These are phyloP conservation scores for Acropora yongei DNA, from an alignment of 64 coral and sea anemone species.

Conservation along the genomic window DNA sequence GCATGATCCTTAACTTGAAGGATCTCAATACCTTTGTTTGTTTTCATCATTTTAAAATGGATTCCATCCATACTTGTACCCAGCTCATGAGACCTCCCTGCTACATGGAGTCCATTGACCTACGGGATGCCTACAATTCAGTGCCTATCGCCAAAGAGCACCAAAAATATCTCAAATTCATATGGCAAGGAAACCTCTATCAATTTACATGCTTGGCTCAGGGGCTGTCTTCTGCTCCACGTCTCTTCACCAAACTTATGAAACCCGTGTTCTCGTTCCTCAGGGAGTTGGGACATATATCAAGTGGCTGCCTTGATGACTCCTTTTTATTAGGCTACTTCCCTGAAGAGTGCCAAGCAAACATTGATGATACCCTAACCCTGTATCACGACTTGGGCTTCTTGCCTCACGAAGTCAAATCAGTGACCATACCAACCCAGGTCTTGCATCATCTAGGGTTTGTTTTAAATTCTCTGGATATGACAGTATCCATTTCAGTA, in stretches of 20 bases:
- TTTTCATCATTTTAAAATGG: conserved; percentile 77
- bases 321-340: conserved; percentile 29
- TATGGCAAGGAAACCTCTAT: no score
- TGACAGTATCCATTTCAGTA: conserved; percentile 43
- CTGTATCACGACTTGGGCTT: conserved; percentile 36
- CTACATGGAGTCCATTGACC: conserved; percentile 54
- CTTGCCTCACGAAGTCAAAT: conserved; percentile 50
- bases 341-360: conserved; percentile 35
- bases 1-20: conserved; percentile 43
- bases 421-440: conserved; percentile 55
- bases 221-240: no score
- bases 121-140: background rate
- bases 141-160: conserved; percentile 25
- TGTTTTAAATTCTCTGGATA: conserved; percentile 48
- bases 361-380: conserved; percentile 57
- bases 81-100: conserved; percentile 48
- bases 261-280: conserved; percentile 53
- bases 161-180: background rate
- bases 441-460: conserved; percentile 39
- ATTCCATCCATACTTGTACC: conserved; percentile 63
- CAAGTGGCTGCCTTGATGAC: conserved; percentile 44
- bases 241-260: conserved; percentile 37
- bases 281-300: conserved; percentile 54
- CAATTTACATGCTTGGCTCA: no score
- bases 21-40: conserved; percentile 57